Percentiles rank a stretch among this genome's conserved stretches.
Evolutionary conservation across 2,888 invertebrate genomes (phyloP).

Genomic region (Tetragonula carbonaria): DNA sequence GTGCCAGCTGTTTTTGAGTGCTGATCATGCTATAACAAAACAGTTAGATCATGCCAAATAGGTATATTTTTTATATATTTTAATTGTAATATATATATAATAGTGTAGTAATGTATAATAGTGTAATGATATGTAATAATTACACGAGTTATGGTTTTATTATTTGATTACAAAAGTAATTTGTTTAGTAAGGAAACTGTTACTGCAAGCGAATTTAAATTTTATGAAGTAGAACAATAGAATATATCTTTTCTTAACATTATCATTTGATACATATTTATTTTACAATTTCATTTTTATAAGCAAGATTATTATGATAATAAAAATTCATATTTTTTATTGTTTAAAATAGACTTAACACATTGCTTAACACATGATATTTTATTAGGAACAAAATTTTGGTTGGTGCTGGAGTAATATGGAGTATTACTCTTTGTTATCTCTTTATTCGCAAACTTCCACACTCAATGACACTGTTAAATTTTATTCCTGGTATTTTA

Average conservation of each 20-base stretch:
- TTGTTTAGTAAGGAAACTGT: background rate
- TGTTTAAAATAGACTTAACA: background rate
- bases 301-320: background rate
- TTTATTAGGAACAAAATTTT: conserved; percentile 71
- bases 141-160: conserved; percentile 4
- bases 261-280: background rate
- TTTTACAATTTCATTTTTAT: background rate
- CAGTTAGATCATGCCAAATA: conserved; percentile 75
- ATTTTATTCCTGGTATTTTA: conserved; percentile 69
- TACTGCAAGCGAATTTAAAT: conserved; percentile 29
- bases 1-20: conserved; percentile 70
- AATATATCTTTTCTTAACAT: conserved; percentile 7
- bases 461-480: conserved; percentile 61
- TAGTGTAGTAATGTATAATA: too few relatives aligned
- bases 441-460: conserved; percentile 69
- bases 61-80: conserved; percentile 64
- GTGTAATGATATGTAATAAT: background rate
- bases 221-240: background rate
- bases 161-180: background rate
- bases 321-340: background rate
- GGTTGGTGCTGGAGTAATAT: conserved; percentile 71
- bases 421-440: conserved; percentile 72
- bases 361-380: conserved; percentile 24
- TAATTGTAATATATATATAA: background rate
- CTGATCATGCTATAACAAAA: conserved; percentile 66